Conservation (phyloP, 2,888 invertebrate genomes). For the Cheilosia vernalis region DNA sequence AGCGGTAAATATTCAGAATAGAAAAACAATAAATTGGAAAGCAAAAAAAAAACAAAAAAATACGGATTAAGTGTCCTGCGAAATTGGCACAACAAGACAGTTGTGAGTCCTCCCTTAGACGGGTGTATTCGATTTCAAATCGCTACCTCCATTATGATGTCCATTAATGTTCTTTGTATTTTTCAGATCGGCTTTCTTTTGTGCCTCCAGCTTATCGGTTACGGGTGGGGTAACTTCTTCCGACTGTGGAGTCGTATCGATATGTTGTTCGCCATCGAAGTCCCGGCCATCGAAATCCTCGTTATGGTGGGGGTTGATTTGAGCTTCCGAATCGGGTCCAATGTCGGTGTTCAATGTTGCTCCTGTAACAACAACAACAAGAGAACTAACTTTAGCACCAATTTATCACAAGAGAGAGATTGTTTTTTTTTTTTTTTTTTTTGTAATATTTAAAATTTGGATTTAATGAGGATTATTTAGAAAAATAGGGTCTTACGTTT, state of each 20-base stretch:
- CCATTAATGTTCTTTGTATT: constrained; percentile 80
- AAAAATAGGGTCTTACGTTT: constrained; percentile 28
- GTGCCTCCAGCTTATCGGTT: constrained; percentile 82
- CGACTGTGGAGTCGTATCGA: constrained; percentile 82
- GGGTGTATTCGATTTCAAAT: constrained; percentile 82
- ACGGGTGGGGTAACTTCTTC: constrained; percentile 83
- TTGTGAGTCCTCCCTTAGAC: constrained; percentile 77
- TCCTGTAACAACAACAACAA: constrained; percentile 87
- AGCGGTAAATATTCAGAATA: constrained; percentile 56
- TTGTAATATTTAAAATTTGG: constrained; percentile 6
- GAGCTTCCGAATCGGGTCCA: constrained; percentile 86
- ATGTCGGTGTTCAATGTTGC: constrained; percentile 86
- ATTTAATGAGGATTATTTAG: constrained; percentile 3
- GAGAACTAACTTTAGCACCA: constrained; percentile 83
- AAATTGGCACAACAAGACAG: constrained; percentile 64
- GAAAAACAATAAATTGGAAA: constrained; percentile 38
- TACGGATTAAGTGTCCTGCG: constrained; percentile 65
- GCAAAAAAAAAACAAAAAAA: constrained; percentile 12
- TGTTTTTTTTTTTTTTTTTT: constrained; percentile 8
- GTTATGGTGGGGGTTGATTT: constrained; percentile 86
- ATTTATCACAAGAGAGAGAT: constrained; percentile 27
- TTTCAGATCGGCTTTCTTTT: constrained; percentile 82
- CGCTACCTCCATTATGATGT: constrained; percentile 79
- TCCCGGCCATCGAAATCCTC: constrained; percentile 85
- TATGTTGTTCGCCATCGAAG: constrained; percentile 82